phyloP scores from a whole-genome alignment of 2,113 vertebrate genomes.

The Perca flavescens region DNA sequence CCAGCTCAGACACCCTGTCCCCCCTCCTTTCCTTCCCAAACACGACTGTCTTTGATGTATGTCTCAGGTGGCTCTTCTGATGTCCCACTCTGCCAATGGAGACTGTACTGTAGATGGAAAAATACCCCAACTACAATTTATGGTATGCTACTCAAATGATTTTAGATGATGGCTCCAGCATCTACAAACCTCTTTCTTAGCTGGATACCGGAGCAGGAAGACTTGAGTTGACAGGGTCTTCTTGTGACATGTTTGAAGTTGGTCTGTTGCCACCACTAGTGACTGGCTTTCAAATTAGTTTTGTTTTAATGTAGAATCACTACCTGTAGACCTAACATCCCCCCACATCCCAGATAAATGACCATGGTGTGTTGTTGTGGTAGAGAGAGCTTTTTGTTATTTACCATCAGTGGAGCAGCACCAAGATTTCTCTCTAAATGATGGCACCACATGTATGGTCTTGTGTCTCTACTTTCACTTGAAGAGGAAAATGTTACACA shows the following conservation, averaged over 20 bases:
- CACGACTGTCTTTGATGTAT: conserved; percentile 67
- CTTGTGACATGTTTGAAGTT: neutral
- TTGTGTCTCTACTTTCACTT: neutral
- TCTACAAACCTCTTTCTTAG: neutral
- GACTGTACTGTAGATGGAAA: neutral
- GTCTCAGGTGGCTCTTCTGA: conserved; percentile 59
- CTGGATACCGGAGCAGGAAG: neutral
- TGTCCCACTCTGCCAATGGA: neutral
- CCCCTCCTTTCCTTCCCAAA: conserved; percentile 12
- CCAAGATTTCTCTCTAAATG: neutral
- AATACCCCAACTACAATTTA: neutral
- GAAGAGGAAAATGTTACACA: neutral
- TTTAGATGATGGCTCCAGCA: neutral
- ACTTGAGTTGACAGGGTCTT: neutral
- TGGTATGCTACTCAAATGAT: neutral
- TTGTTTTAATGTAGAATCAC: neutral
- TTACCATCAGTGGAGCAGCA: neutral
- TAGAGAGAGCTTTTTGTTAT: neutral
- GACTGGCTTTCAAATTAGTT: neutral
- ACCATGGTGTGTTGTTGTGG: neutral
- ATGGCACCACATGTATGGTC: neutral
- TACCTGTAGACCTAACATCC: neutral
- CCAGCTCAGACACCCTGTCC: conserved; percentile 50
- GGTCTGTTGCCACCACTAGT: neutral
- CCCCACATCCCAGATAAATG: neutral